Conservation (phyloP, 2,888 invertebrate genomes). For the Agelastica alni region DNA sequence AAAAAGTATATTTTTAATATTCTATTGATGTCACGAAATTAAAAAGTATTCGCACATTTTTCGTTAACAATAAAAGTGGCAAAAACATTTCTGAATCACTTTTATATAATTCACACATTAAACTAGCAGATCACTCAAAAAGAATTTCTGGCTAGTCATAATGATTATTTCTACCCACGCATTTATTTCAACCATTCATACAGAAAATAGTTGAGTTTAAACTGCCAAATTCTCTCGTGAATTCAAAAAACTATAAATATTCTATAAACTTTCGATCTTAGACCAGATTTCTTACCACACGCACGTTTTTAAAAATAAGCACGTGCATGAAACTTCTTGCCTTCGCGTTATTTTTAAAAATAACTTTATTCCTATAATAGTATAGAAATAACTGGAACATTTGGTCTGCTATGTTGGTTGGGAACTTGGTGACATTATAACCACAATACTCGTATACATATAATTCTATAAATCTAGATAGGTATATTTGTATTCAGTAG, state of each 20-base stretch:
- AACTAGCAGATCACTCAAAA: too few relatives aligned
- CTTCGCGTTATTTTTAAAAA: background rate
- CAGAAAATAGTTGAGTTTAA: constrained; percentile 1
- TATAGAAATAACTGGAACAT: too few relatives aligned
- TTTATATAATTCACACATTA: too few relatives aligned
- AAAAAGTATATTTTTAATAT: too few relatives aligned
- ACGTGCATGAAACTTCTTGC: background rate
- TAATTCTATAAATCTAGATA: too few relatives aligned
- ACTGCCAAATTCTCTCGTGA: constrained; percentile 6
- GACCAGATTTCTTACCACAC: constrained; percentile 7
- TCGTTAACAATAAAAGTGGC: too few relatives aligned
- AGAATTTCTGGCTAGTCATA: background rate
- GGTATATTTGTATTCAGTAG: too few relatives aligned
- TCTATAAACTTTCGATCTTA: constrained; percentile 8
- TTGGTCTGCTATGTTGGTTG: too few relatives aligned
- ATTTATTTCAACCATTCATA: background rate
- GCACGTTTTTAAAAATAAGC: constrained; percentile 7
- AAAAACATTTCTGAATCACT: constrained; percentile 1
- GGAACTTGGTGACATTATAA: too few relatives aligned
- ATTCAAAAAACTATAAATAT: constrained; percentile 12
- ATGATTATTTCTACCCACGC: constrained; percentile 3
- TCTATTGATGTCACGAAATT: too few relatives aligned
- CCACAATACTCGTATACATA: too few relatives aligned
- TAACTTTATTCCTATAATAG: background rate
- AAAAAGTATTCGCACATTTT: too few relatives aligned